Evolutionary conservation across 2,113 vertebrate genomes (phyloP), one percentile per base, ranked within the genome.

Genomic region (Thymallus thymallus): DNA sequence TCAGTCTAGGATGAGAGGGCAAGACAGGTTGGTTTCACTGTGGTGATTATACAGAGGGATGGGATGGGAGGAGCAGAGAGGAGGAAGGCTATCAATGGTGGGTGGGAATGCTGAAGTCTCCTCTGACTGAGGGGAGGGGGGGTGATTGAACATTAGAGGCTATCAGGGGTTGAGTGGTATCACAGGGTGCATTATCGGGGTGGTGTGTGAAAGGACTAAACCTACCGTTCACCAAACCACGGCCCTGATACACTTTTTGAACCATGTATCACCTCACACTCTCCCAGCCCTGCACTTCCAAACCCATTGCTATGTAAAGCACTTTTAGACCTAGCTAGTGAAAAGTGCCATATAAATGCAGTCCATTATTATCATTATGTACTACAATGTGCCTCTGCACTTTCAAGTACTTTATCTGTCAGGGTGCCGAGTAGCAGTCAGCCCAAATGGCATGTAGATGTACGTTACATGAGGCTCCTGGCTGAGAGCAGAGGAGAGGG

Each of bases 211-310:
- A 64, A 16, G 23, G 24, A 13, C 26, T 24, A 64, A 41, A 0
- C 14, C 26, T 64, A 18, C 62, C 13, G 23, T 30, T 5, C 23
- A 30, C 23, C 62, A 6, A 64, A 29, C 24, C 6, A 30, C 62
- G 26, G 23, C 26, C 51, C 68, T 56, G 32, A 79, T 79, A 73
- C 75, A 76, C 64, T 66, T 62, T 68, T 66, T 6, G 1, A 72
- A 79, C 51, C 35, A 26, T 58, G 32, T 45, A 20, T 69, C 30
- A 60, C 30, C 56, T 62, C 60, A 48, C 22, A 68, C n/a, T 22
- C 23, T 6, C 41, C 66, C 58, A 20, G 10, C 30, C 71, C 55
- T 22, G 22, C 60, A 62, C 60, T 24, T 23, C 9, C 9, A 23
- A 13, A 24, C 60, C 60, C 35, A 10, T 41, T 41, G 35, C 35